A percentile compares a stretch with the other conserved stretches of the same genome.
phyloP scores from a whole-genome alignment of 2,888 invertebrate species.

The Hyalella azteca region DNA sequence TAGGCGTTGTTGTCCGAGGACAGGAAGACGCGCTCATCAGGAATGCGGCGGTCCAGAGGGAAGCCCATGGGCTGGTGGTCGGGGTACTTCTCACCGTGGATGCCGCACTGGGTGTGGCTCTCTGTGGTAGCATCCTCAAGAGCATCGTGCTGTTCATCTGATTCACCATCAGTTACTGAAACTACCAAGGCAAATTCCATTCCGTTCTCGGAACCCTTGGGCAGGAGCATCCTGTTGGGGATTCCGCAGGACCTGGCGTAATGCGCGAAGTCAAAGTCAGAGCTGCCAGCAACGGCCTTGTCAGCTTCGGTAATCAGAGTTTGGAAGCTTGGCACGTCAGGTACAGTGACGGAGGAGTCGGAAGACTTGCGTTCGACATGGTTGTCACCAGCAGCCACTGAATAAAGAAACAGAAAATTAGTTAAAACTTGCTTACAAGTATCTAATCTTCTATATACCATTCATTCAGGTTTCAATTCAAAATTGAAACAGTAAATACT shows the following conservation, averaged over 20 bases:
- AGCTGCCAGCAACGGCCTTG: conserved; percentile 8
- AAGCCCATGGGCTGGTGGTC: conserved; percentile 49
- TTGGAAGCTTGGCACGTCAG: conserved; percentile 64
- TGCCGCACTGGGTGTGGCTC: conserved; percentile 38
- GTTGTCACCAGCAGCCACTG: conserved; percentile 70
- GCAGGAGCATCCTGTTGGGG: conserved; percentile 59
- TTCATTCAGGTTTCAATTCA: no score
- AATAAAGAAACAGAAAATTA: no score
- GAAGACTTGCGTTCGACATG: conserved; percentile 72
- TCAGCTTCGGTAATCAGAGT: conserved; percentile 43
- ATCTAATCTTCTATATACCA: no score
- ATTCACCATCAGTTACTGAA: conserved; percentile 45
- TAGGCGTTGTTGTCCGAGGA: conserved; percentile 25
- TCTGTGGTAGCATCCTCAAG: conserved; percentile 14
- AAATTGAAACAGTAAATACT: no score
- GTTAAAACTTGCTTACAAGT: no score
- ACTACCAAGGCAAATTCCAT: conserved; percentile 46
- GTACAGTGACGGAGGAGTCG: conserved; percentile 71
- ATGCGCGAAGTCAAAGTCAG: conserved; percentile 22
- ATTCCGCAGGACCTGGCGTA: conserved; percentile 50
- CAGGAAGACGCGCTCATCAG: conserved; percentile 40
- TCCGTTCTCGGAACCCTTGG: conserved; percentile 48
- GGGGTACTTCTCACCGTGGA: conserved; percentile 43
- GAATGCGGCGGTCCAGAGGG: conserved; percentile 48
- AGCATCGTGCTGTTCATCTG: conserved; percentile 23